These are phyloP conservation scores for Drosophila arizonae DNA, from an alignment of 1,140 invertebrate genomes.

Conservation along the genomic window DNA sequence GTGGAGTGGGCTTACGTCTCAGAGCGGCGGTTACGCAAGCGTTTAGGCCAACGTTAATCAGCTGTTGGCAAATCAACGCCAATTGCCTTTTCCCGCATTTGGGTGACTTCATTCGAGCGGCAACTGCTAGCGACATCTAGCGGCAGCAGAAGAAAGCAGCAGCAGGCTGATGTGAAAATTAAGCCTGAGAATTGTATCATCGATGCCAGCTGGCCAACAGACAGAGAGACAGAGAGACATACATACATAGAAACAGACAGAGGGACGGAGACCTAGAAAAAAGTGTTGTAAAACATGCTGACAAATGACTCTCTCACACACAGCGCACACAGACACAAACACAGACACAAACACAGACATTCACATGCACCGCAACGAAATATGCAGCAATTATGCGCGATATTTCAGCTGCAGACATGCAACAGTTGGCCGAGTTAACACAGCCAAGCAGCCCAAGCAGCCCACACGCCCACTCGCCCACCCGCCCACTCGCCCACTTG, in stretches of 20 bases:
- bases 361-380: slow-evolving; percentile 25
- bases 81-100: slow-evolving; percentile 18
- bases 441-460: not conserved
- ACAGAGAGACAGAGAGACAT: not conserved
- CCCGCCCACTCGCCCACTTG: not conserved
- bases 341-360: no score
- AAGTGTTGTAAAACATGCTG: slow-evolving; percentile 49
- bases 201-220: slow-evolving; percentile 51
- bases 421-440: slow-evolving; percentile 57
- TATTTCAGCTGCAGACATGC: slow-evolving; percentile 69
- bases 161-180: slow-evolving; percentile 64
- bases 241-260: slow-evolving; percentile 9
- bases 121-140: not conserved
- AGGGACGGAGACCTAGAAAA: slow-evolving; percentile 40
- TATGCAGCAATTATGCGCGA: slow-evolving; percentile 69
- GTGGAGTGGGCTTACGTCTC: not conserved
- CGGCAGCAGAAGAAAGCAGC: slow-evolving; percentile 43
- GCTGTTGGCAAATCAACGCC: slow-evolving; percentile 52
- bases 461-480: no score
- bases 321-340: not conserved
- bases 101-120: slow-evolving; percentile 12
- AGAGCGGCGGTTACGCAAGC: slow-evolving; percentile 33
- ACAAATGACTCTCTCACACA: slow-evolving; percentile 35
- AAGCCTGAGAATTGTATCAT: slow-evolving; percentile 51
- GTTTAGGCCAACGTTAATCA: slow-evolving; percentile 54